Evolutionary conservation across 2,113 vertebrate genomes (phyloP).

Genomic region (Taxidea taxus): DNA sequence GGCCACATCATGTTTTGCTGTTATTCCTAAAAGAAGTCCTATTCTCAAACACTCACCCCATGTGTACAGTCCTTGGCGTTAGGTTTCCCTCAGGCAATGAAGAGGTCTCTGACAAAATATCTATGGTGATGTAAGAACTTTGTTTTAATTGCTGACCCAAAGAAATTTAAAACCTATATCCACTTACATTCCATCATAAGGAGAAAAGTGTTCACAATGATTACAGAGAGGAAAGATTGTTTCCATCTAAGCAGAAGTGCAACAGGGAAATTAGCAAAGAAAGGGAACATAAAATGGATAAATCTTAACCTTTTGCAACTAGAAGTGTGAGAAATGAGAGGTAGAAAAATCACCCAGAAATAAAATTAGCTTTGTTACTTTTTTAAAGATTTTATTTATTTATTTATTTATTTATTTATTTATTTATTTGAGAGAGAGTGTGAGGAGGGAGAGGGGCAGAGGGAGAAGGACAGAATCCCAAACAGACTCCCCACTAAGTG

Average conservation of each 20-base stretch:
- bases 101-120: neutral
- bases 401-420: too few species aligned
- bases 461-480: neutral
- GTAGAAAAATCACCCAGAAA: neutral
- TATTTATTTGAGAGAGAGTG: too few species aligned
- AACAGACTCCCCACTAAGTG: neutral
- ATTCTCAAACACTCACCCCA: neutral
- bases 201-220: neutral
- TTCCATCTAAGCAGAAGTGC: neutral
- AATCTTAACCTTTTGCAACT: conserved; percentile 18
- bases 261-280: neutral
- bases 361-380: neutral
- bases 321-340: neutral
- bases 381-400: neutral
- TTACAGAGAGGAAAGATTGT: conserved; percentile 1
- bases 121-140: neutral
- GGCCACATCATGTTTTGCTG: neutral
- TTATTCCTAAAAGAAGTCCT: neutral
- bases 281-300: neutral
- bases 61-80: neutral
- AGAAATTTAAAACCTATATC: neutral
- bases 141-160: neutral
- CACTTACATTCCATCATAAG: neutral
- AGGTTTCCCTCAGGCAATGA: neutral
- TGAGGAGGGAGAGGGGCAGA: neutral